phyloP scores from a whole-genome alignment of 2,797 vertebrate genomes.

The Acanthis flammea region DNA sequence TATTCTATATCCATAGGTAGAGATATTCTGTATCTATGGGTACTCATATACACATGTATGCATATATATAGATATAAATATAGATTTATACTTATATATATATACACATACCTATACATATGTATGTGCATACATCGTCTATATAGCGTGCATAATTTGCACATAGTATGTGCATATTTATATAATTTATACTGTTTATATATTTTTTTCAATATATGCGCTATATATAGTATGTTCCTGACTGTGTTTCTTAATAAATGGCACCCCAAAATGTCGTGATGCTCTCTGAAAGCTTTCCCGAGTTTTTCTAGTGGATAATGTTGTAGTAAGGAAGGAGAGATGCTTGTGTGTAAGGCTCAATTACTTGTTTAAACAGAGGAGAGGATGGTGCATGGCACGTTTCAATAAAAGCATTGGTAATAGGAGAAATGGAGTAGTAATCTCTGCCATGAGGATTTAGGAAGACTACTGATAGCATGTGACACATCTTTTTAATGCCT shows the following conservation, averaged over 20 bases:
- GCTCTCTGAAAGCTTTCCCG: not conserved
- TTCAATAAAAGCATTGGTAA: not conserved
- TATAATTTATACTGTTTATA: not conserved
- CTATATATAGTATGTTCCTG: too few species aligned
- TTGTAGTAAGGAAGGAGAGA: not conserved
- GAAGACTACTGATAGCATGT: not conserved
- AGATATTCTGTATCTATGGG: not conserved
- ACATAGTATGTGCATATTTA: not conserved
- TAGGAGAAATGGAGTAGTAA: not conserved
- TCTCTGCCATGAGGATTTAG: not conserved
- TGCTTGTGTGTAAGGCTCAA: not conserved
- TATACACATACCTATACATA: not conserved
- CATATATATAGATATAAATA: too few species aligned
- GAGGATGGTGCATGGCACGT: not conserved
- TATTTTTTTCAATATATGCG: not conserved
- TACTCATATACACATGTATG: not conserved
- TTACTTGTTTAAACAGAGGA: not conserved
- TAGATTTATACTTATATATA: not conserved
- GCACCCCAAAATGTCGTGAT: not conserved
- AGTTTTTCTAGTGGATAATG: not conserved
- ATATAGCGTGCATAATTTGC: not conserved
- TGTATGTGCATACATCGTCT: not conserved
- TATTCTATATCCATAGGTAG: not conserved
- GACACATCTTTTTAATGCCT: not conserved
- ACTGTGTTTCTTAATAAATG: not conserved